Evolutionary conservation across 2,113 vertebrate genomes (phyloP).

Genomic region (Elgaria multicarinata): DNA sequence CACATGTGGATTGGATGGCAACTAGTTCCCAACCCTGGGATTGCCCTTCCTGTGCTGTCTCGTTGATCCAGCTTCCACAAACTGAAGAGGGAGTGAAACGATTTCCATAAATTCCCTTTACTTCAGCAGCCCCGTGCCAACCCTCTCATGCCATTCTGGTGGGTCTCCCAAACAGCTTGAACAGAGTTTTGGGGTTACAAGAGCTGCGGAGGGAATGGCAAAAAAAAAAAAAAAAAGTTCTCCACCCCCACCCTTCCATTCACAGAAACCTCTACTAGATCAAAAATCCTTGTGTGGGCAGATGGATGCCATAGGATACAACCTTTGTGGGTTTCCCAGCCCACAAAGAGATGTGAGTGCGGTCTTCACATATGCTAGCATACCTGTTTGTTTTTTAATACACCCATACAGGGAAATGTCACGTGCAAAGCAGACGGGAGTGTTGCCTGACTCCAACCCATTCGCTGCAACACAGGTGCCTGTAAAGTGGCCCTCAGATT

Average conservation of each 20-base stretch:
- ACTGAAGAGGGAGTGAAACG: too few species aligned
- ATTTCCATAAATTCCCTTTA: too few species aligned
- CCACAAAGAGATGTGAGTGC: not conserved
- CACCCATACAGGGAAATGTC: not conserved
- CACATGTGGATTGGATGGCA: not conserved
- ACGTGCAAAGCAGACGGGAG: not conserved
- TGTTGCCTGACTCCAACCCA: not conserved
- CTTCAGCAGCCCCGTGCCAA: too few species aligned
- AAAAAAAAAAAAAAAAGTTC: too few species aligned
- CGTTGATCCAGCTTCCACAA: too few species aligned
- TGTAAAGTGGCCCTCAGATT: not conserved
- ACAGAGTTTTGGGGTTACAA: too few species aligned
- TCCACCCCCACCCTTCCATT: not conserved
- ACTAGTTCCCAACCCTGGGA: not conserved
- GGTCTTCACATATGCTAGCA: not conserved
- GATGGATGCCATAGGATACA: not conserved
- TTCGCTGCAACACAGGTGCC: not conserved
- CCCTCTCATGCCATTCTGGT: too few species aligned
- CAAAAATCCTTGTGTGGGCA: not conserved
- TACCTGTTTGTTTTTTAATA: not conserved
- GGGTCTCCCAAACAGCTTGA: too few species aligned
- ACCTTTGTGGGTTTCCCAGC: not conserved
- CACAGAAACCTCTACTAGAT: not conserved
- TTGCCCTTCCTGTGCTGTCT: not conserved
- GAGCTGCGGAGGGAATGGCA: too few species aligned